Conservation (phyloP, 2,113 vertebrate species). For the Marmota flaviventris region DNA sequence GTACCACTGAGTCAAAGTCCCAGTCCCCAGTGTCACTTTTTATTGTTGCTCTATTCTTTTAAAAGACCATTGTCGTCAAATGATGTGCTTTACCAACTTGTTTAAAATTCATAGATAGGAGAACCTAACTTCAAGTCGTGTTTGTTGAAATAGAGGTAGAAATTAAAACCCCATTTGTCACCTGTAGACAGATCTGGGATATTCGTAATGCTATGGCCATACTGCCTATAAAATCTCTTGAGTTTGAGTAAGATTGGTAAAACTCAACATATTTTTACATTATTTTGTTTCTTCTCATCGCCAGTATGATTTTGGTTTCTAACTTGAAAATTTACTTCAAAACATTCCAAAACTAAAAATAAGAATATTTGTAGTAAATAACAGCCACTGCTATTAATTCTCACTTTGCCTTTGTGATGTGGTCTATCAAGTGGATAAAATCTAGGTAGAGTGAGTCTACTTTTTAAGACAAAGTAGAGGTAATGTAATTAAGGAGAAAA, state of each 20-base stretch:
- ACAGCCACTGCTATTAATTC: neutral
- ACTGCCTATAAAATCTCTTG: slow-evolving; percentile 18
- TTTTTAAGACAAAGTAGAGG: neutral
- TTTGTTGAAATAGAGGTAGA: slow-evolving; percentile 10
- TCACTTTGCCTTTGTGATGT: neutral
- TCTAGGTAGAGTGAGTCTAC: neutral
- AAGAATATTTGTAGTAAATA: slow-evolving; percentile 14
- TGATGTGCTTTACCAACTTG: neutral
- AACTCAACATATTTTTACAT: neutral
- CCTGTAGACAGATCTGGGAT: too few species aligned
- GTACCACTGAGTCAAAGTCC: too few species aligned
- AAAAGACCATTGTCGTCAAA: neutral
- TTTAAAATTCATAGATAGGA: slow-evolving; percentile 48
- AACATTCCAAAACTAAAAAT: slow-evolving; percentile 47
- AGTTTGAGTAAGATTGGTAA: slow-evolving; percentile 11
- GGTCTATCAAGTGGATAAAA: neutral
- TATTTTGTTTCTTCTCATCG: neutral
- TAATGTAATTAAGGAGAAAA: neutral
- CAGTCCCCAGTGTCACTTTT: neutral
- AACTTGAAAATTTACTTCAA: slow-evolving; percentile 50
- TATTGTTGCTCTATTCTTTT: neutral
- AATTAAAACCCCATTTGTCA: slow-evolving; percentile 24
- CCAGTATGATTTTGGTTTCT: neutral
- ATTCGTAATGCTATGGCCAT: too few species aligned
- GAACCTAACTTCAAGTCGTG: neutral